These are phyloP conservation scores for Bergia sp. DNA, from an alignment of 92 coral and sea anemone species.

Conservation along the genomic window DNA sequence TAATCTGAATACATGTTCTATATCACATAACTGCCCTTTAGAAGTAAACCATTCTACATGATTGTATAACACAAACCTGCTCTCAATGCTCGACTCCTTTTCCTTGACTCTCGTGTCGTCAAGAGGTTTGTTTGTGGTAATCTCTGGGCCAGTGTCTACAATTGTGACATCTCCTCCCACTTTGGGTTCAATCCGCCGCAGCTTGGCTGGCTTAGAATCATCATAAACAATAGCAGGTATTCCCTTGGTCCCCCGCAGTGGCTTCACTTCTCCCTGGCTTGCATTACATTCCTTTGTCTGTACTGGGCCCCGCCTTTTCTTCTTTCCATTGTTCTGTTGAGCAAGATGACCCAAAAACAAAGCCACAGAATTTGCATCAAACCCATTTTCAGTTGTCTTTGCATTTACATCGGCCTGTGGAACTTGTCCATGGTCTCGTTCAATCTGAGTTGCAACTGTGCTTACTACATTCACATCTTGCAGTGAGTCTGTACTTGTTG, in stretches of 20 bases:
- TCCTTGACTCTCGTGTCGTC: slow-evolving; percentile 1
- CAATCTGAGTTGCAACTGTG: slow-evolving; percentile 10
- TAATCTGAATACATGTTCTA: too few species aligned
- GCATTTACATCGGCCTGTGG: slow-evolving; percentile 31
- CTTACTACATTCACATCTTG: slow-evolving; percentile 14
- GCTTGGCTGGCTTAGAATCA: slow-evolving; percentile 63
- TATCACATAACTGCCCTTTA: too few species aligned
- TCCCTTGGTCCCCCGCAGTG: slow-evolving; percentile 1
- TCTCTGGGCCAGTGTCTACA: slow-evolving; percentile 53
- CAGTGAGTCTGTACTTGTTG: neutral
- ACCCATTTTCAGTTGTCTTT: slow-evolving; percentile 54
- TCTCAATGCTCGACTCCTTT: slow-evolving; percentile 22
- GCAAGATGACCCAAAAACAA: slow-evolving; percentile 89
- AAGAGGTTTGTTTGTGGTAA: neutral
- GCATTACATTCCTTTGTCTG: slow-evolving; percentile 1
- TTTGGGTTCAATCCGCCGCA: slow-evolving; percentile 83
- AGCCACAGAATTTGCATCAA: slow-evolving; percentile 92
- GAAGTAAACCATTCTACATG: too few species aligned
- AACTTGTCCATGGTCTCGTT: slow-evolving; percentile 15
- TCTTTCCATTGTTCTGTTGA: slow-evolving; percentile 82
- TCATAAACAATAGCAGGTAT: neutral
- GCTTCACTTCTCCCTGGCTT: slow-evolving; percentile 12
- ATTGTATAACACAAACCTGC: slow-evolving; percentile 2
- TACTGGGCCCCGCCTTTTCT: slow-evolving; percentile 30
- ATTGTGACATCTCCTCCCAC: slow-evolving; percentile 37